Evolutionary conservation across 1,140 invertebrate genomes (phyloP).

Genomic region (Drosophila arawakana): DNA sequence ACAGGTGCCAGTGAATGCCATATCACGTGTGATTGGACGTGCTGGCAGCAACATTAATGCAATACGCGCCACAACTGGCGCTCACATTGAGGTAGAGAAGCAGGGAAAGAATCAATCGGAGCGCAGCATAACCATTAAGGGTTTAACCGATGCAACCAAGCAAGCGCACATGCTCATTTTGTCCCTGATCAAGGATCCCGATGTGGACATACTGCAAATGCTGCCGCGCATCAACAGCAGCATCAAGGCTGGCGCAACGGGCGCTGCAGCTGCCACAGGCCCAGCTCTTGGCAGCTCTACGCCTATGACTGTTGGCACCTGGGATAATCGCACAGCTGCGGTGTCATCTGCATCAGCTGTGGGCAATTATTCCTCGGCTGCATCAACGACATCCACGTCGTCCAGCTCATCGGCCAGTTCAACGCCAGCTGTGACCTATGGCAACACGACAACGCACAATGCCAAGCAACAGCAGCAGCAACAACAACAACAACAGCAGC

Average conservation of each 20-base stretch:
- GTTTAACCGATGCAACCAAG: constrained; percentile 94
- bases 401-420: constrained; percentile 73
- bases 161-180: constrained; percentile 95
- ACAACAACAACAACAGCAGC: constrained; percentile 25
- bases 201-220: constrained; percentile 95
- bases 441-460: constrained; percentile 80
- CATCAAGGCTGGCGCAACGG: constrained; percentile 57
- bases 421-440: constrained; percentile 55
- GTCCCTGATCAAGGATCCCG: constrained; percentile 95
- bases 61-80: constrained; percentile 96
- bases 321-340: constrained; percentile 74
- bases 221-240: constrained; percentile 89
- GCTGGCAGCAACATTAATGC: constrained; percentile 99
- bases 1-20: constrained; percentile 96
- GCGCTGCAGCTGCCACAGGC: constrained; percentile 70
- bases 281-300: constrained; percentile 51
- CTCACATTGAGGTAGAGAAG: constrained; percentile 99
- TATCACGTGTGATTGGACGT: constrained; percentile 97
- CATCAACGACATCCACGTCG: constrained; percentile 73
- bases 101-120: constrained; percentile 97
- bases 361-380: constrained; percentile 63
- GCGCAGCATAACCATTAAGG: constrained; percentile 97
- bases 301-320: constrained; percentile 73
- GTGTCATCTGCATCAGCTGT: constrained; percentile 32
- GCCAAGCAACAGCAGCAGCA: constrained; percentile 84